Evolutionary conservation across 2,113 vertebrate species (phyloP).

Genomic region (Australoheros scitulus): DNA sequence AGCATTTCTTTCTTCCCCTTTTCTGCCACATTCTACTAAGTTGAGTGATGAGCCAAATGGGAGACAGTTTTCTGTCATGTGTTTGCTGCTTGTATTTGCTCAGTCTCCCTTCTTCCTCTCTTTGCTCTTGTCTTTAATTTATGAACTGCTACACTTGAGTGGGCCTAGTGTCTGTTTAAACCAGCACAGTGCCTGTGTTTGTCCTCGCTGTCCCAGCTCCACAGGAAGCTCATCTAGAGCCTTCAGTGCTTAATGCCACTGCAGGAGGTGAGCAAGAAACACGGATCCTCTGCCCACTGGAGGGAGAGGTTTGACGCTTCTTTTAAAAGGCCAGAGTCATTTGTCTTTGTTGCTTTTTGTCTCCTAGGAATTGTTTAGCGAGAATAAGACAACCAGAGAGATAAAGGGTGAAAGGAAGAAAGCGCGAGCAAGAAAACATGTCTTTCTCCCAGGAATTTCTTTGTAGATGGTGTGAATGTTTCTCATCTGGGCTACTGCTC

Average conservation of each 20-base stretch:
- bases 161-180: slow-evolving; percentile 68
- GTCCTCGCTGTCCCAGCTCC: slow-evolving; percentile 62
- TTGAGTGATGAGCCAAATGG: slow-evolving; percentile 35
- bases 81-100: slow-evolving; percentile 68
- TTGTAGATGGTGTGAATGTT: slow-evolving; percentile 34
- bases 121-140: slow-evolving; percentile 72
- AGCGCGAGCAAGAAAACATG: slow-evolving; percentile 21
- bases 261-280: slow-evolving; percentile 54
- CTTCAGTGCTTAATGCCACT: slow-evolving; percentile 67
- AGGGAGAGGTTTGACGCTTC: slow-evolving; percentile 53
- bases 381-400: slow-evolving; percentile 24
- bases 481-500: slow-evolving; percentile 15
- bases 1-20: not conserved
- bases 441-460: slow-evolving; percentile 20
- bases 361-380: slow-evolving; percentile 61
- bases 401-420: slow-evolving; percentile 45
- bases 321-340: slow-evolving; percentile 73
- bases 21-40: slow-evolving; percentile 32
- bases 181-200: slow-evolving; percentile 76
- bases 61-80: slow-evolving; percentile 32
- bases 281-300: slow-evolving; percentile 50
- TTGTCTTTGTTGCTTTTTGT: slow-evolving; percentile 65
- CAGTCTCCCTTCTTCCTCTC: slow-evolving; percentile 48
- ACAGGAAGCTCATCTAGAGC: slow-evolving; percentile 68
- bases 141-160: slow-evolving; percentile 70